Evolutionary conservation across 2,888 invertebrate genomes (phyloP).

Genomic region (Agonum fuliginosum): DNA sequence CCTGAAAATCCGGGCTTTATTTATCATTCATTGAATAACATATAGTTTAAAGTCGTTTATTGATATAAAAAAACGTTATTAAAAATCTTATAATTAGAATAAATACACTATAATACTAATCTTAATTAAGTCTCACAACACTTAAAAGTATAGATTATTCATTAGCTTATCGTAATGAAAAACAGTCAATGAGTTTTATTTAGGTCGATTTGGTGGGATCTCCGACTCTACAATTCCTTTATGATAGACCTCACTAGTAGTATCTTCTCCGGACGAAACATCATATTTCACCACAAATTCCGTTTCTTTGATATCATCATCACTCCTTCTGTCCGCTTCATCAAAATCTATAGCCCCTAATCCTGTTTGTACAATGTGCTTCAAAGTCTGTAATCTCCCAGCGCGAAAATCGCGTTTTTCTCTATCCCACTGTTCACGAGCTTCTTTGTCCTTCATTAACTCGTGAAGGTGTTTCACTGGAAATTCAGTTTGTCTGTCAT

Average conservation of each 20-base stretch:
- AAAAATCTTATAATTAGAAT: slow-evolving; percentile 52
- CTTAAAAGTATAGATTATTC: slow-evolving; percentile 13
- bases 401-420: slow-evolving; percentile 66
- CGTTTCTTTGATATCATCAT: slow-evolving; percentile 74
- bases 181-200: slow-evolving; percentile 28
- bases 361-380: slow-evolving; percentile 70
- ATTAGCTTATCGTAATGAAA: slow-evolving; percentile 9
- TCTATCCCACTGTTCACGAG: slow-evolving; percentile 66
- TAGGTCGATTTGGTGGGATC: slow-evolving; percentile 65
- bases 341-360: slow-evolving; percentile 70
- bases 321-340: slow-evolving; percentile 63
- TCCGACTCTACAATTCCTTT: slow-evolving; percentile 78
- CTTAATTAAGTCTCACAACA: slow-evolving; percentile 52
- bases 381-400: slow-evolving; percentile 69
- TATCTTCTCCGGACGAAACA: slow-evolving; percentile 75
- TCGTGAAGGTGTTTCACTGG: slow-evolving; percentile 77
- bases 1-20: background rate
- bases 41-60: too few relatives aligned
- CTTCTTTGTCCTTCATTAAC: slow-evolving; percentile 67
- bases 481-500: slow-evolving; percentile 69
- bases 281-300: slow-evolving; percentile 77
- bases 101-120: slow-evolving; percentile 49
- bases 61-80: slow-evolving; percentile 25
- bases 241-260: slow-evolving; percentile 76
- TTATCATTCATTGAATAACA: too few relatives aligned